These are phyloP conservation scores for Drosophila sturtevanti DNA, from an alignment of 1,140 invertebrate genomes.

Conservation along the genomic window DNA sequence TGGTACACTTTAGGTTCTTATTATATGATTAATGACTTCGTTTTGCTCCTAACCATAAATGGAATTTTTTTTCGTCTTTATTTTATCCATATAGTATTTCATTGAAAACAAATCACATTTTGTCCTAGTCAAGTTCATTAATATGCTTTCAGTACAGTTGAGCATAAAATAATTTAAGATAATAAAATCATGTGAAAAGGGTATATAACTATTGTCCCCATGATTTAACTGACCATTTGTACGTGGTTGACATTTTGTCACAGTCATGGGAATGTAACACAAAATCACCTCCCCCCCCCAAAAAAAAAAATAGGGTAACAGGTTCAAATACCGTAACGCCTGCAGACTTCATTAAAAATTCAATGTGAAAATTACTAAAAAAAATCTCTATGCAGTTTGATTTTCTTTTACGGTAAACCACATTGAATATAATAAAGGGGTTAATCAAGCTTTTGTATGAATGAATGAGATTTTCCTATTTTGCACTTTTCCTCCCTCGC, in stretches of 20 bases:
- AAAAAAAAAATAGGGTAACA: constrained; percentile 39
- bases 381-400: constrained; percentile 45
- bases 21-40: constrained; percentile 63
- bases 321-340: constrained; percentile 68
- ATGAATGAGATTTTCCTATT: constrained; percentile 8
- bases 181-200: constrained; percentile 68
- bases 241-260: constrained; percentile 23
- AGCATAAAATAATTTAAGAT: constrained; percentile 53
- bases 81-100: constrained; percentile 31
- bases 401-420: constrained; percentile 10
- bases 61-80: constrained; percentile 19
- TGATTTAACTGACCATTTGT: constrained; percentile 21
- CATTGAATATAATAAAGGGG: not conserved
- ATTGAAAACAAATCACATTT: not conserved
- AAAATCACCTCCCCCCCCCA: constrained; percentile 1
- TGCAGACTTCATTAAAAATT: constrained; percentile 55
- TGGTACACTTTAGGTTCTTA: constrained; percentile 33
- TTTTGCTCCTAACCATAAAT: constrained; percentile 25
- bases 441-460: constrained; percentile 9
- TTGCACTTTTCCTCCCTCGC: constrained; percentile 15
- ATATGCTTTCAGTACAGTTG: constrained; percentile 8
- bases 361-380: constrained; percentile 55
- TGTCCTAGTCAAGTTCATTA: constrained; percentile 2
- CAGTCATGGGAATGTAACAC: constrained; percentile 68
- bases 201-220: constrained; percentile 7